Conservation (phyloP, 1,140 invertebrate species). For the Chymomyza costata region DNA sequence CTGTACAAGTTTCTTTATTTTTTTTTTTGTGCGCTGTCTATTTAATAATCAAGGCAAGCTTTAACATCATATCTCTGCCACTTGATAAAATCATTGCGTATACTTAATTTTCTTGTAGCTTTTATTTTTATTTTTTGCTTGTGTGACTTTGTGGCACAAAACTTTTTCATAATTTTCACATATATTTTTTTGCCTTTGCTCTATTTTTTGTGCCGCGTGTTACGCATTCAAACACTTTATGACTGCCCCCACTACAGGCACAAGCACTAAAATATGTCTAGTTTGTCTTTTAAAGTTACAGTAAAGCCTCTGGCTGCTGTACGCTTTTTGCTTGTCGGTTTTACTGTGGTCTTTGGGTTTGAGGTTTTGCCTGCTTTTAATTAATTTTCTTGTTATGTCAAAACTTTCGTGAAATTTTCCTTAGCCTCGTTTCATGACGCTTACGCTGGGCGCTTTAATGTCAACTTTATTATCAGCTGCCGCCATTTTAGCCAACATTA, state of each 20-base stretch:
- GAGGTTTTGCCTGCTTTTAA: slow-evolving; percentile 5
- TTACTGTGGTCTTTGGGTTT: too few species aligned
- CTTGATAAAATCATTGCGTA: background rate
- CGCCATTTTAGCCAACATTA: background rate
- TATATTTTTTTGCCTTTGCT: too few species aligned
- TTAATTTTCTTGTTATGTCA: slow-evolving; percentile 27
- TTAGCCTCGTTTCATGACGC: slow-evolving; percentile 4
- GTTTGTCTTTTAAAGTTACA: slow-evolving; percentile 20
- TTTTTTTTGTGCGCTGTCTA: background rate
- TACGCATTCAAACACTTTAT: slow-evolving; percentile 2
- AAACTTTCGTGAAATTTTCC: slow-evolving; percentile 5
- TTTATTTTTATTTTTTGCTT: background rate
- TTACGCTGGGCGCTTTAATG: too few species aligned
- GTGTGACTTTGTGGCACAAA: background rate
- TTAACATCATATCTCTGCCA: too few species aligned
- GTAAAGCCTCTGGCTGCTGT: background rate
- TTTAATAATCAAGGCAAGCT: too few species aligned
- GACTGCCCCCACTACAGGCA: background rate
- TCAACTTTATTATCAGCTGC: background rate
- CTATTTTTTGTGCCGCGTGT: slow-evolving; percentile 4
- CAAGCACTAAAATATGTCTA: background rate
- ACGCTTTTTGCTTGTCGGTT: background rate
- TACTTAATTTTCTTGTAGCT: background rate
- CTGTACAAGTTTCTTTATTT: too few species aligned
- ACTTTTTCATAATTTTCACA: slow-evolving; percentile 10